A percentile compares a stretch with the other conserved stretches of the same genome.
Conservation (phyloP, 2,797 vertebrate species). For the Coccyzus lansbergi region DNA sequence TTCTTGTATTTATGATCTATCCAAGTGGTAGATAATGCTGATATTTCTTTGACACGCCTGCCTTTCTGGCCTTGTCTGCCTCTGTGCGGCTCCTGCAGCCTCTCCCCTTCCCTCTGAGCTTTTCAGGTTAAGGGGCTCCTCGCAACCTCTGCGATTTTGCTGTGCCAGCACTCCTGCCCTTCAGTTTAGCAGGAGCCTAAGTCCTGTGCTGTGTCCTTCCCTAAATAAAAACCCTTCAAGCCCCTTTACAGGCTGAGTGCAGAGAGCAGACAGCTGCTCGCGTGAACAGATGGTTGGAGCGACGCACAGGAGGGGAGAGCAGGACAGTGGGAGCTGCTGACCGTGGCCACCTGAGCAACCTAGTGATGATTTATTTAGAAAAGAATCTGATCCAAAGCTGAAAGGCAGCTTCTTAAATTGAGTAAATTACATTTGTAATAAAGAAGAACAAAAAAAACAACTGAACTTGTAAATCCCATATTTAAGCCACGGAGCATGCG, state of each 20-base stretch:
- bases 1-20: too few species aligned
- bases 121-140: not conserved
- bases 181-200: not conserved
- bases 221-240: not conserved
- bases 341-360: constrained; percentile 2
- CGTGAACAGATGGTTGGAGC: not conserved
- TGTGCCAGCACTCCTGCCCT: not conserved
- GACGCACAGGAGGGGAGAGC: not conserved
- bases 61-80: not conserved
- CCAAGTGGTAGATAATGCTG: not conserved
- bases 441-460: not conserved
- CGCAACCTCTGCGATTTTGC: not conserved
- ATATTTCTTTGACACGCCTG: not conserved
- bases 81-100: not conserved
- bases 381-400: not conserved
- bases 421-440: constrained; percentile 2
- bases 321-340: not conserved
- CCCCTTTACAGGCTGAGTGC: accelerated
- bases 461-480: not conserved
- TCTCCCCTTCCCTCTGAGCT: accelerated
- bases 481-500: constrained; percentile 43
- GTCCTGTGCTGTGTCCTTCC: not conserved
- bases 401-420: not conserved
- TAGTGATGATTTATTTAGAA: not conserved
- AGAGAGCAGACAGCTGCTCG: accelerated